Evolutionary conservation across 2,113 vertebrate species (phyloP).

Genomic region (Apodemus sylvaticus): DNA sequence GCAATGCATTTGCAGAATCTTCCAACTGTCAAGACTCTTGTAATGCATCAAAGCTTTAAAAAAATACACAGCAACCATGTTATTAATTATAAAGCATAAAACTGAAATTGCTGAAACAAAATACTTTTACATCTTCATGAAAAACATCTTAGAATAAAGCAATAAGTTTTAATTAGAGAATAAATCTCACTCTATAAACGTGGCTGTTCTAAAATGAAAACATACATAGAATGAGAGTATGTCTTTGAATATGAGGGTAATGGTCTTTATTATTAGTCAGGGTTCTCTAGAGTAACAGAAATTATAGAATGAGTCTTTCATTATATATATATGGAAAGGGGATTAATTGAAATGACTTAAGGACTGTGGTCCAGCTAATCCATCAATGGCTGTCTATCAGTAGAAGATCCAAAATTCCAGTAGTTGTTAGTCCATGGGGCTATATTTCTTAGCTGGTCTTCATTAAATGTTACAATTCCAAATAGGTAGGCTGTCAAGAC

Average conservation of each 20-base stretch:
- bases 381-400: neutral
- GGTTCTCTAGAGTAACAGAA: neutral
- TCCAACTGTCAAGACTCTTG: constrained; percentile 59
- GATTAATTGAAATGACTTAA: neutral
- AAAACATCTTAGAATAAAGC: constrained; percentile 37
- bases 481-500: neutral
- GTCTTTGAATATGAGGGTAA: neutral
- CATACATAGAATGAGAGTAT: neutral
- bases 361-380: neutral
- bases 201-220: constrained; percentile 27
- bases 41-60: constrained; percentile 56
- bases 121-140: constrained; percentile 49
- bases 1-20: constrained; percentile 65
- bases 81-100: constrained; percentile 75
- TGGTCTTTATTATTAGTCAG: neutral
- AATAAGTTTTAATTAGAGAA: constrained; percentile 67
- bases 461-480: neutral
- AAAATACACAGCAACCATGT: constrained; percentile 35
- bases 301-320: neutral
- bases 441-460: neutral
- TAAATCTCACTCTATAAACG: constrained; percentile 28
- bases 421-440: neutral
- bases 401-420: neutral
- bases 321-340: neutral
- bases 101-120: constrained; percentile 63